Percentiles rank a stretch among this genome's conserved stretches.
Evolutionary conservation across 2,888 invertebrate genomes (phyloP).

Genomic region (Ceraclea dissimilis): DNA sequence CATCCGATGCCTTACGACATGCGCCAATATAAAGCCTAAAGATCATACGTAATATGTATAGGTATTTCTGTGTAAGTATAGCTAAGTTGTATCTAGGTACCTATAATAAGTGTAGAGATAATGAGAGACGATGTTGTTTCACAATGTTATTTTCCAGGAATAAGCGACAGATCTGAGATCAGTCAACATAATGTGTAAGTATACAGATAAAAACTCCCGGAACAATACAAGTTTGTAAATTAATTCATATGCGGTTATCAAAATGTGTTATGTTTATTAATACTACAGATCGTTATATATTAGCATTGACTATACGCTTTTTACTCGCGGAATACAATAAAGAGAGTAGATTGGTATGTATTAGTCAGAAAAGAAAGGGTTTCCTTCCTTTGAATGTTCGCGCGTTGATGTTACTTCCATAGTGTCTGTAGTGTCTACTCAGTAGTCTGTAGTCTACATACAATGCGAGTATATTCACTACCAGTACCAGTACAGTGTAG

Average conservation of each 20-base stretch:
- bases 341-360: background rate
- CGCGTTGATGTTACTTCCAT: slow-evolving; percentile 2
- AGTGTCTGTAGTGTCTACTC: too few relatives aligned
- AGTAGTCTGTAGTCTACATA: background rate
- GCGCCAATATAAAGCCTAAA: too few relatives aligned
- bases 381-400: background rate
- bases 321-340: background rate
- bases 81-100: too few relatives aligned
- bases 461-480: background rate
- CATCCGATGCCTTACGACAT: too few relatives aligned
- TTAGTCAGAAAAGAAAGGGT: slow-evolving; percentile 1
- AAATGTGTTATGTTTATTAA: too few relatives aligned
- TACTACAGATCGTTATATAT: too few relatives aligned
- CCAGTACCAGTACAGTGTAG: background rate
- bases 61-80: too few relatives aligned
- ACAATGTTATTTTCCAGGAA: background rate
- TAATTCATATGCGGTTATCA: too few relatives aligned
- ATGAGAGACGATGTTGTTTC: background rate
- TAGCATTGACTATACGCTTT: background rate
- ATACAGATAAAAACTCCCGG: slow-evolving; percentile 1
- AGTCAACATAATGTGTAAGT: background rate
- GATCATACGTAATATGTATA: too few relatives aligned
- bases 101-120: background rate
- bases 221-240: background rate
- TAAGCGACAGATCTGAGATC: background rate